Conservation (phyloP, 2,888 invertebrate genomes). For the Drosophila longiperda region DNA sequence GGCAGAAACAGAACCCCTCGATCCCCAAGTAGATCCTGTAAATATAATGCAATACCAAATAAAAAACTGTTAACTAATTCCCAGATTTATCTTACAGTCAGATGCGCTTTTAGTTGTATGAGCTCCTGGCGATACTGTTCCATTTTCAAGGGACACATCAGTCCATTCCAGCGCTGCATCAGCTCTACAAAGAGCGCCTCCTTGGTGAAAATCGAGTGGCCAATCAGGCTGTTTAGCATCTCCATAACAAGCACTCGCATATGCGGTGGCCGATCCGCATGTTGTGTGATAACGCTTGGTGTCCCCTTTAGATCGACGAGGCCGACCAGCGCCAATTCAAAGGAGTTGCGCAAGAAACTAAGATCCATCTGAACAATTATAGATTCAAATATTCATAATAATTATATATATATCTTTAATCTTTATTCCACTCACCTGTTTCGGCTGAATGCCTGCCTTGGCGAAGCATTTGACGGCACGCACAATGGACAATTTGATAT, state of each 20-base stretch:
- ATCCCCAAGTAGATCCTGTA: conserved; percentile 86
- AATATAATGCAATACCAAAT: not conserved
- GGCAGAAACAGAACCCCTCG: conserved; percentile 91
- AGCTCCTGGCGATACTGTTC: conserved; percentile 66
- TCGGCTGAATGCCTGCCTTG: conserved; percentile 65
- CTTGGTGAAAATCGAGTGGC: conserved; percentile 79
- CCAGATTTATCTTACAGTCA: conserved; percentile 56
- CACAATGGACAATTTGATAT: conserved; percentile 75
- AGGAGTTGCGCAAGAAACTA: conserved; percentile 52
- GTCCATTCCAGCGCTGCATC: conserved; percentile 65
- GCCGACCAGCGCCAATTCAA: conserved; percentile 59
- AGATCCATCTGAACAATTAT: conserved; percentile 54
- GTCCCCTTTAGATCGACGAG: conserved; percentile 70
- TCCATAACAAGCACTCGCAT: conserved; percentile 62
- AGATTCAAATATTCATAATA: not conserved
- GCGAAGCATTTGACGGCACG: conserved; percentile 79
- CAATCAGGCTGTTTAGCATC: conserved; percentile 68
- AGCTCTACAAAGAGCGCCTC: conserved; percentile 79
- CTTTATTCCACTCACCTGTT: conserved; percentile 49
- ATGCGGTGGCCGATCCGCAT: conserved; percentile 51
- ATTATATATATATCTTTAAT: not conserved
- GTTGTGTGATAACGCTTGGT: conserved; percentile 77
- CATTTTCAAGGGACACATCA: conserved; percentile 55
- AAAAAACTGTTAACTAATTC: not conserved
- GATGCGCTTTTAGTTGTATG: conserved; percentile 53